Percentiles rank a stretch among this genome's conserved stretches.
Conservation (phyloP, 2,888 invertebrate genomes). For the Caenorhabditis sulstoni region DNA sequence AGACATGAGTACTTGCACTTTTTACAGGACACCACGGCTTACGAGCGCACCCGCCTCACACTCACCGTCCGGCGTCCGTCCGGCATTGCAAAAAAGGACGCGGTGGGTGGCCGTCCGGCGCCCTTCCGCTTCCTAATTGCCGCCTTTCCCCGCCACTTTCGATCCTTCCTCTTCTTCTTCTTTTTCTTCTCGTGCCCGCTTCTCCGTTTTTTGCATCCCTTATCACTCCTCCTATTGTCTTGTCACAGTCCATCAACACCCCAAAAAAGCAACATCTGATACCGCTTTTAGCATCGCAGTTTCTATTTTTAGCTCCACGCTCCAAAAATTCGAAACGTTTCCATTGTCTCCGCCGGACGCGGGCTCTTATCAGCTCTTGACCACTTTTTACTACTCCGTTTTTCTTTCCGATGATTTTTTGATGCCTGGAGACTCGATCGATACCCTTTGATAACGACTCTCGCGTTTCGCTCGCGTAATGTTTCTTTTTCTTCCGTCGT, state of each 20-base stretch:
- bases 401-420: slow-evolving; percentile 46
- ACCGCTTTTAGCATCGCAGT: slow-evolving; percentile 47
- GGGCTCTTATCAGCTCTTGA: slow-evolving; percentile 30
- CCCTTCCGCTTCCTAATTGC: slow-evolving; percentile 19
- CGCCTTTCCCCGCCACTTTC: not conserved
- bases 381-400: slow-evolving; percentile 51
- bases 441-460: slow-evolving; percentile 22
- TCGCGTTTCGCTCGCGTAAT: slow-evolving; percentile 23
- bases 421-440: slow-evolving; percentile 29
- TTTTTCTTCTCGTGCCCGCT: slow-evolving; percentile 5
- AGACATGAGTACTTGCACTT: slow-evolving; percentile 58
- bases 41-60: slow-evolving; percentile 37
- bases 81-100: slow-evolving; percentile 48
- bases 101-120: slow-evolving; percentile 50
- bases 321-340: slow-evolving; percentile 44
- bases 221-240: slow-evolving; percentile 41
- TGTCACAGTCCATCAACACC: slow-evolving; percentile 33
- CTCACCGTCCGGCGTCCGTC: slow-evolving; percentile 29
- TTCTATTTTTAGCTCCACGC: slow-evolving; percentile 49
- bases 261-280: slow-evolving; percentile 49
- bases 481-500: slow-evolving; percentile 36
- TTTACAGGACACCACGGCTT: slow-evolving; percentile 52
- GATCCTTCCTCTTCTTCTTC: not conserved
- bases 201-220: slow-evolving; percentile 13
- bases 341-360: slow-evolving; percentile 46